A percentile compares a stretch with the other conserved stretches of the same genome.
Conservation (phyloP, 2,888 invertebrate genomes). For the Sceliomorpha sp. region DNA sequence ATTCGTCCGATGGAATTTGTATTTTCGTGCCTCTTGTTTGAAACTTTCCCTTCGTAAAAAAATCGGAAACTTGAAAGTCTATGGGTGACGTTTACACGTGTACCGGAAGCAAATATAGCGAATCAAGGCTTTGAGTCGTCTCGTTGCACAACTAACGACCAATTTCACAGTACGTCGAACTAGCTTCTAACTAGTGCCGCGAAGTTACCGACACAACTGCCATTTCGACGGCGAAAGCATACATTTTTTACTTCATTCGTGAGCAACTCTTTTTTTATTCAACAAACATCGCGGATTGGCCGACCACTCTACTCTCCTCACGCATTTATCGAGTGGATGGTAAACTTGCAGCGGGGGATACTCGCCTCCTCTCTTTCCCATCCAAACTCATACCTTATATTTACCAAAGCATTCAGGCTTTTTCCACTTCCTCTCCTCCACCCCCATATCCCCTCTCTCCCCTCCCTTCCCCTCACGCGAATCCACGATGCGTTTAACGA, state of each 20-base stretch:
- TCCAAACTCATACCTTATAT: slow-evolving; percentile 34
- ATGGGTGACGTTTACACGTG: not conserved
- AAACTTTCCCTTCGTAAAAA: too few species aligned
- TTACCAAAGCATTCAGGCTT: slow-evolving; percentile 35
- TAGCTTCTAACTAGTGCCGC: slow-evolving; percentile 63
- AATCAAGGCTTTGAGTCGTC: slow-evolving; percentile 59
- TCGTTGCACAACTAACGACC: slow-evolving; percentile 58
- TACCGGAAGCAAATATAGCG: slow-evolving; percentile 18
- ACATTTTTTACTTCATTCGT: slow-evolving; percentile 18
- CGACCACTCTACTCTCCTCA: slow-evolving; percentile 29
- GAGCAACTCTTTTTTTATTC: slow-evolving; percentile 36
- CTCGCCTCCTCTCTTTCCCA: slow-evolving; percentile 10
- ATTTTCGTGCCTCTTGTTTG: too few species aligned
- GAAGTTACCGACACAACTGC: slow-evolving; percentile 9
- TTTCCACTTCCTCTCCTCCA: too few species aligned
- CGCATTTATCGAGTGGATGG: slow-evolving; percentile 49
- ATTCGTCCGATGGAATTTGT: too few species aligned
- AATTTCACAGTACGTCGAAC: slow-evolving; percentile 57
- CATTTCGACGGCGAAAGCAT: slow-evolving; percentile 3
- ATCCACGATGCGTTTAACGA: slow-evolving; percentile 39
- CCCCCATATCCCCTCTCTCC: not conserved
- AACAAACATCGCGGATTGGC: slow-evolving; percentile 42
- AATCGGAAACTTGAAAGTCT: too few species aligned
- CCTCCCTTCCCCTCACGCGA: not conserved
- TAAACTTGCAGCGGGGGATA: slow-evolving; percentile 43